These are phyloP conservation scores for Aphodius granarius DNA, from an alignment of 2,888 invertebrate species.

Conservation along the genomic window DNA sequence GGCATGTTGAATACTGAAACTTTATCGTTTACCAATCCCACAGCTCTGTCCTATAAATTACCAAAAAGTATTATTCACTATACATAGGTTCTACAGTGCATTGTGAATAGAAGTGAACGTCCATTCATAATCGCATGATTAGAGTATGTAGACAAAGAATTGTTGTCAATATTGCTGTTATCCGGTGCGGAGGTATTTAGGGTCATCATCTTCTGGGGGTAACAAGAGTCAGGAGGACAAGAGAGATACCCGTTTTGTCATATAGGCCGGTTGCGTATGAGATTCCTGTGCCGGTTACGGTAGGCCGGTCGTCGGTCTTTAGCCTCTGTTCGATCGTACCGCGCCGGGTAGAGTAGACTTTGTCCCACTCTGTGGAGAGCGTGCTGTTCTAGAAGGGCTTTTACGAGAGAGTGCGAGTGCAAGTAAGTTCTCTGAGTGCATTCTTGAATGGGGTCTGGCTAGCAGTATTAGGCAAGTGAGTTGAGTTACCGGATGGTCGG, in stretches of 20 bases:
- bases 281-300: background rate
- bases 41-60: no score
- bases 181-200: background rate
- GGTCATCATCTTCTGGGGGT: background rate
- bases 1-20: no score
- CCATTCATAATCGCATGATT: no score
- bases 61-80: no score
- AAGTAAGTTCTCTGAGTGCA: slow-evolving; percentile 27
- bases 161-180: background rate
- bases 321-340: slow-evolving; percentile 4
- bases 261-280: background rate
- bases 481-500: slow-evolving; percentile 27
- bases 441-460: slow-evolving; percentile 37
- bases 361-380: slow-evolving; percentile 11
- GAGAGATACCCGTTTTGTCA: background rate
- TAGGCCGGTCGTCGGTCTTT: background rate
- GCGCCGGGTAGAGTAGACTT: slow-evolving; percentile 1
- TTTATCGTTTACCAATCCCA: no score
- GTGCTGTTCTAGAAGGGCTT: slow-evolving; percentile 30
- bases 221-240: background rate
- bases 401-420: slow-evolving; percentile 27
- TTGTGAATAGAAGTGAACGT: no score
- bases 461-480: slow-evolving; percentile 45
- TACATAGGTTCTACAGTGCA: no score
- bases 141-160: background rate